Percentiles rank a stretch among this genome's conserved stretches.
phyloP scores from a whole-genome alignment of 2,113 vertebrate species.

The Orcinus orca region DNA sequence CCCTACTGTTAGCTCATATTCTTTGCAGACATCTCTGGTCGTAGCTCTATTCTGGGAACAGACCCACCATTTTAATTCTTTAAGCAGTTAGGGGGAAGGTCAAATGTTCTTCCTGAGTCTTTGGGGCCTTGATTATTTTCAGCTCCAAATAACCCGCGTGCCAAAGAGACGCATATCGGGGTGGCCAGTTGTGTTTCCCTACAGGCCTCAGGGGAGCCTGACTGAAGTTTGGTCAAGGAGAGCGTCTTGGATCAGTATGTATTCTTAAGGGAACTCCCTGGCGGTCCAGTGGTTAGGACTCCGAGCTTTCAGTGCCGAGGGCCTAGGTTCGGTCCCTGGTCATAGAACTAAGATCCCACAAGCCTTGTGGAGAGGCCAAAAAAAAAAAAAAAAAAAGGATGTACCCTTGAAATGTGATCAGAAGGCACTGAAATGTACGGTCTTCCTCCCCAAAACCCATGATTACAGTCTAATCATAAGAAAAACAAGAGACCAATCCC shows the following conservation, averaged over 20 bases:
- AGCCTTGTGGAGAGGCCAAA: too few species aligned
- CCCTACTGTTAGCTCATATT: background rate
- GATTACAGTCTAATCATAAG: background rate
- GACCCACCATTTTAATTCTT: background rate
- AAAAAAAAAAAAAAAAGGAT: too few species aligned
- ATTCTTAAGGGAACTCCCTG: too few species aligned
- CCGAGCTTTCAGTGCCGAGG: too few species aligned
- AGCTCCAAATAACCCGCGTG: background rate
- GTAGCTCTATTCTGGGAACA: background rate
- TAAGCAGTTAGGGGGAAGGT: background rate
- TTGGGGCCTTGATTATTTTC: background rate
- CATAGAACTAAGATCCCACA: too few species aligned
- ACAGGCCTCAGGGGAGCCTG: background rate
- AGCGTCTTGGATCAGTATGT: background rate
- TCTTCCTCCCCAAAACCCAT: background rate
- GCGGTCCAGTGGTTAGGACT: too few species aligned
- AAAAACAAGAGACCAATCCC: background rate
- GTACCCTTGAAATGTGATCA: background rate
- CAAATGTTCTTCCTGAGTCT: background rate
- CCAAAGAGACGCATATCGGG: background rate
- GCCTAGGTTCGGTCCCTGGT: too few species aligned
- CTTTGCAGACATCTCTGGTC: background rate
- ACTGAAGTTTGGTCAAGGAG: background rate
- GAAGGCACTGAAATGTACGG: background rate
- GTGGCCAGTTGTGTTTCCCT: background rate